These are phyloP conservation scores for Sicus ferrugineus DNA, from an alignment of 2,888 invertebrate genomes.

Conservation along the genomic window DNA sequence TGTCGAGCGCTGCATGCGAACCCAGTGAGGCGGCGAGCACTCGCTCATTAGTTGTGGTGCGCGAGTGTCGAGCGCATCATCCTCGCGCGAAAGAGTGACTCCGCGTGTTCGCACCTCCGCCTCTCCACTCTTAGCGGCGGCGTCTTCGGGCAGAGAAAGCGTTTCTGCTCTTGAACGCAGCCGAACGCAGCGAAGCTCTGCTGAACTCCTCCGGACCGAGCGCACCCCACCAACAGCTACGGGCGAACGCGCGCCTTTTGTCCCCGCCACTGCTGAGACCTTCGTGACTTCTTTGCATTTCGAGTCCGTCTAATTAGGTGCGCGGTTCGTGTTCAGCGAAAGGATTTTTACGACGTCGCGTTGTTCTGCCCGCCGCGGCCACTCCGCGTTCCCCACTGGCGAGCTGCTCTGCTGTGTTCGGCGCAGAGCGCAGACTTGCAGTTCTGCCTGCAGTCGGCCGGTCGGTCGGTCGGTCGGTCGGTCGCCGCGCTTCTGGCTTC, in stretches of 20 bases:
- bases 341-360: constrained; percentile 16
- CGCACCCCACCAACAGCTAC: neutral
- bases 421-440: neutral
- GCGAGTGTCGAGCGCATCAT: constrained; percentile 19
- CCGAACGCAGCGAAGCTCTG: neutral
- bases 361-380: neutral
- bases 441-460: constrained; percentile 31
- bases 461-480: constrained; percentile 34
- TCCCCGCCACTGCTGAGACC: constrained; percentile 32
- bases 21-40: constrained; percentile 1
- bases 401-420: neutral
- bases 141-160: constrained; percentile 2
- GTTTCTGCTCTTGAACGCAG: neutral
- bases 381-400: constrained; percentile 20
- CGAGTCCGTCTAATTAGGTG: constrained; percentile 33
- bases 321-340: constrained; percentile 26
- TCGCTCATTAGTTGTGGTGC: constrained; percentile 25
- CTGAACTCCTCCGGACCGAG: neutral
- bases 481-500: constrained; percentile 41
- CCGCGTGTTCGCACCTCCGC: neutral
- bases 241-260: neutral
- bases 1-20: neutral
- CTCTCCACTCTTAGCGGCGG: constrained; percentile 4
- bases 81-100: neutral
- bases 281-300: constrained; percentile 60